These are phyloP conservation scores for Microcebus tavaratra DNA, from an alignment of 2,113 vertebrate species.

Conservation along the genomic window DNA sequence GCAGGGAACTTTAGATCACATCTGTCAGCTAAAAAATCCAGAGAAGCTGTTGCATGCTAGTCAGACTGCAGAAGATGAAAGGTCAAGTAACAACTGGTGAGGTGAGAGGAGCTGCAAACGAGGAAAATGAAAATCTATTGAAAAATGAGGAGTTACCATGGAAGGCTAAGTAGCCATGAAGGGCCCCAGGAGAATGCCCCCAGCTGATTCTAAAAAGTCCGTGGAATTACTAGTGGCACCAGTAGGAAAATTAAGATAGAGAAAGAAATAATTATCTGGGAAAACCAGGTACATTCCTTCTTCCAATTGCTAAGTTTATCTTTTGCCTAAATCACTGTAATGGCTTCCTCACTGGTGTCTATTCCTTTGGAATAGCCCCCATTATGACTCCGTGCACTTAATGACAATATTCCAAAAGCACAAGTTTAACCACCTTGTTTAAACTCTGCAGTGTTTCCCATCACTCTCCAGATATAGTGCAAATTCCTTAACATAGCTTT, in stretches of 20 bases:
- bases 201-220: not conserved
- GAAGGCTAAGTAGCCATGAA: not conserved
- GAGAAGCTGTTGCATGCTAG: slow-evolving; percentile 44
- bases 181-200: not conserved
- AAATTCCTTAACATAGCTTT: not conserved
- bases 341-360: not conserved
- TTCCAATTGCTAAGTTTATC: not conserved
- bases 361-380: not conserved
- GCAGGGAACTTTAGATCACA: slow-evolving; percentile 46
- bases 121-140: slow-evolving; percentile 65
- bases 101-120: slow-evolving; percentile 19
- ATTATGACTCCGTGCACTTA: not conserved
- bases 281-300: not conserved
- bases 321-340: not conserved
- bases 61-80: slow-evolving; percentile 59
- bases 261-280: not conserved
- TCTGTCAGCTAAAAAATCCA: slow-evolving; percentile 62
- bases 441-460: not conserved
- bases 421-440: not conserved
- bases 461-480: not conserved
- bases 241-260: slow-evolving; percentile 23
- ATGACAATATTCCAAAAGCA: not conserved
- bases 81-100: slow-evolving; percentile 65
- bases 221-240: not conserved
- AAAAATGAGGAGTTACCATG: slow-evolving; percentile 20